Conservation (phyloP, 2,888 invertebrate species). For the Teleiodes luculella region DNA sequence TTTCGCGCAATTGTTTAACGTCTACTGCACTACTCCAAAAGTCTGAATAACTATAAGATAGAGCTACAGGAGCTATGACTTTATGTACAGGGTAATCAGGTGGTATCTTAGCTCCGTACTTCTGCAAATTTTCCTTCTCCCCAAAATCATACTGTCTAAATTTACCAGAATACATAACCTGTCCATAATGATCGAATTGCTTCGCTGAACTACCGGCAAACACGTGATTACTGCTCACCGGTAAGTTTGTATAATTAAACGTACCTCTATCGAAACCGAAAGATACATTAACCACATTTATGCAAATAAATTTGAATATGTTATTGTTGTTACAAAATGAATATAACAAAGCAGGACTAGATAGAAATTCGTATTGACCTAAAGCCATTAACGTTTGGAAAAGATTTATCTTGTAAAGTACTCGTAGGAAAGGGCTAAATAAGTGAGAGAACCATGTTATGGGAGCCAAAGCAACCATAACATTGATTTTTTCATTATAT, state of each 20-base stretch:
- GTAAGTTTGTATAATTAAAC: conserved; percentile 24
- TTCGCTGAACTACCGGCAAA: conserved; percentile 62
- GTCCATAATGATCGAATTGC: conserved; percentile 48
- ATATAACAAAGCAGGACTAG: neutral
- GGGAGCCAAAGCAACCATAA: conserved; percentile 80
- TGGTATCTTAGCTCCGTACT: conserved; percentile 26
- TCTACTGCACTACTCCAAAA: conserved; percentile 81
- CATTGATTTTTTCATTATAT: conserved; percentile 79
- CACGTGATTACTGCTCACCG: conserved; percentile 26
- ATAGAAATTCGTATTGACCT: neutral
- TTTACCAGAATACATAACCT: conserved; percentile 26
- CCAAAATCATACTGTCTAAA: conserved; percentile 38
- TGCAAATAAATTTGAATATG: conserved; percentile 12
- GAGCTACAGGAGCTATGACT: neutral
- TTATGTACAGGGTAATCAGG: conserved; percentile 25
- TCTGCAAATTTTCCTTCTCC: conserved; percentile 22
- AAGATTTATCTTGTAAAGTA: neutral
- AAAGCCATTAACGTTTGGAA: neutral
- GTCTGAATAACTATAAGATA: conserved; percentile 68
- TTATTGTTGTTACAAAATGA: neutral
- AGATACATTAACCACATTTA: conserved; percentile 19
- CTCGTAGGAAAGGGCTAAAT: conserved; percentile 34
- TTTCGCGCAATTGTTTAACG: conserved; percentile 69
- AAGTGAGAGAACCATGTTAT: conserved; percentile 76
- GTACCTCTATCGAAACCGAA: conserved; percentile 33